Evolutionary conservation across 2,888 invertebrate species (phyloP).

Genomic region (Aporophyla lueneburgensis): DNA sequence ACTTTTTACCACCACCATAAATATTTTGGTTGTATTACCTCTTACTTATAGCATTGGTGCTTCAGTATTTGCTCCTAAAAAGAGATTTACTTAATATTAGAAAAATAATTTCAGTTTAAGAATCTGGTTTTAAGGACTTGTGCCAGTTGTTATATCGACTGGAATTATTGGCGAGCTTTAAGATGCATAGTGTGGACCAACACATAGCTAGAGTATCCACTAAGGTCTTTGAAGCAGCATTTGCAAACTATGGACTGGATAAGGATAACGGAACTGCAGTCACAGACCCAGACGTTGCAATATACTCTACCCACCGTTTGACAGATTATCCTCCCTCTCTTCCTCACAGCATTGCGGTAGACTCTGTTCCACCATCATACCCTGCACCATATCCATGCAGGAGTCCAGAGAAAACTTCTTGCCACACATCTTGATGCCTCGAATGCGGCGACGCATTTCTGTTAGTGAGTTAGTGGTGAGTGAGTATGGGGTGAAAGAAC

Average conservation of each 20-base stretch:
- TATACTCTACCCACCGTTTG: slow-evolving; percentile 83
- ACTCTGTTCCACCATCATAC: slow-evolving; percentile 91
- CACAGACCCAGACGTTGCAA: not conserved
- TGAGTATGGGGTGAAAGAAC: slow-evolving; percentile 10
- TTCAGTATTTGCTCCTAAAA: slow-evolving; percentile 82
- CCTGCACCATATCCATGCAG: slow-evolving; percentile 96
- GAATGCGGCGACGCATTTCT: slow-evolving; percentile 96
- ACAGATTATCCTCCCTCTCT: slow-evolving; percentile 85
- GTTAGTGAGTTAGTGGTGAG: slow-evolving; percentile 65
- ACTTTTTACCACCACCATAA: slow-evolving; percentile 69
- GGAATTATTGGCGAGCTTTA: not conserved
- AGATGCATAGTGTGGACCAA: not conserved
- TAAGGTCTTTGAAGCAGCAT: not conserved
- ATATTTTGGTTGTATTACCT: slow-evolving; percentile 75
- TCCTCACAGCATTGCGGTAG: slow-evolving; percentile 90
- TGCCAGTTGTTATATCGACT: not conserved
- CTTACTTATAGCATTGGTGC: slow-evolving; percentile 72
- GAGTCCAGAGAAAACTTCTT: slow-evolving; percentile 98
- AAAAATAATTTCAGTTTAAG: not conserved
- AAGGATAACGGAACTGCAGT: not conserved
- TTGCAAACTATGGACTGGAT: not conserved
- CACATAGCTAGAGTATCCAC: not conserved
- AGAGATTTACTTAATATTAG: slow-evolving; percentile 66
- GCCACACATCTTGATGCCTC: slow-evolving; percentile 97
- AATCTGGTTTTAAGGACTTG: not conserved